These are phyloP conservation scores for Apodemia mormo DNA, from an alignment of 2,888 invertebrate genomes.

Conservation along the genomic window DNA sequence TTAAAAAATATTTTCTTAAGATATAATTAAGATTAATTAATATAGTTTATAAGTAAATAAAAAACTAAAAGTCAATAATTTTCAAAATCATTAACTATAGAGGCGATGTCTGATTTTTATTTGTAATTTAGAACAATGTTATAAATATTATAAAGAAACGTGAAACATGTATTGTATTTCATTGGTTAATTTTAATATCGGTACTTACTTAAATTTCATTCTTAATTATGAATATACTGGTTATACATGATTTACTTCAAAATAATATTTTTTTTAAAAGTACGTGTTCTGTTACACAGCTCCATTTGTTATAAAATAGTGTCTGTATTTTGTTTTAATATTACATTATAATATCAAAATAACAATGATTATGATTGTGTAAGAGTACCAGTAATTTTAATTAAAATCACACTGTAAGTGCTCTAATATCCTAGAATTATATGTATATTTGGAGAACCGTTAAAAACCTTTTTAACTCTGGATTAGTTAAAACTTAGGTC, in stretches of 20 bases:
- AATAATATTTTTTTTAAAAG: background rate
- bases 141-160: background rate
- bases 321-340: too few relatives aligned
- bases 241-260: background rate
- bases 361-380: too few relatives aligned
- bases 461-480: background rate
- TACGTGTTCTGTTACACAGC: background rate
- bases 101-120: too few relatives aligned
- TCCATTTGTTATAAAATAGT: background rate
- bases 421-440: too few relatives aligned
- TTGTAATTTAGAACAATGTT: too few relatives aligned
- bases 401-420: too few relatives aligned
- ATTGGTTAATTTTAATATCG: background rate
- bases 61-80: constrained; percentile 21
- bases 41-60: constrained; percentile 5
- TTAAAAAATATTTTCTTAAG: constrained; percentile 16
- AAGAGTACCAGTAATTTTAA: too few relatives aligned
- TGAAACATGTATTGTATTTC: background rate
- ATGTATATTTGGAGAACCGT: background rate
- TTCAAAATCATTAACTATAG: constrained; percentile 6
- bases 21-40: constrained; percentile 9
- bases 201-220: background rate
- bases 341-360: too few relatives aligned
- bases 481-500: background rate
- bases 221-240: background rate